A percentile compares a stretch with the other conserved stretches of the same genome.
Conservation (phyloP, 2,888 invertebrate genomes). For the Athripsodes cinereus region DNA sequence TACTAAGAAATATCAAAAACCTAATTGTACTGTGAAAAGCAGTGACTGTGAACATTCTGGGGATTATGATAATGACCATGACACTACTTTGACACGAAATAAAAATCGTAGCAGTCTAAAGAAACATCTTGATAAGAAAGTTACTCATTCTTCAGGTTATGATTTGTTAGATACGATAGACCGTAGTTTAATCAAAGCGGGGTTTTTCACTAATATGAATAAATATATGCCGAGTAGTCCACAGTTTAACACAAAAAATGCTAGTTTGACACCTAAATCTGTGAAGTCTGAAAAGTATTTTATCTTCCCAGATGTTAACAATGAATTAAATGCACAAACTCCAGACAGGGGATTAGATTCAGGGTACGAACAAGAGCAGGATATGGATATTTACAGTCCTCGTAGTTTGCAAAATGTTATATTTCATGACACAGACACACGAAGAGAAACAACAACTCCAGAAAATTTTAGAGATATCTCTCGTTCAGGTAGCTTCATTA, state of each 20-base stretch:
- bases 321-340: neutral
- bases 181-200: conserved; percentile 19
- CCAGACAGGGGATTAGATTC: neutral
- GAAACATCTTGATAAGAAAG: neutral
- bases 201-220: conserved; percentile 6
- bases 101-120: conserved; percentile 9
- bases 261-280: conserved; percentile 23
- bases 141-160: conserved; percentile 11
- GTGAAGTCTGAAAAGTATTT: conserved; percentile 20
- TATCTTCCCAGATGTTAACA: conserved; percentile 13
- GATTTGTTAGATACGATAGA: conserved; percentile 24
- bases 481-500: conserved; percentile 37
- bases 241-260: conserved; percentile 24
- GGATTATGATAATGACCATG: neutral
- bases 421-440: conserved; percentile 4
- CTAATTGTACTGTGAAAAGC: neutral
- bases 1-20: conserved; percentile 10
- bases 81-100: conserved; percentile 13
- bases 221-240: conserved; percentile 15
- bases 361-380: conserved; percentile 8
- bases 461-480: neutral
- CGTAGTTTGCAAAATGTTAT: conserved; percentile 17
- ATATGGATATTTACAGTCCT: conserved; percentile 13
- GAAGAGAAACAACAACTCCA: neutral
- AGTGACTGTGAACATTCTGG: neutral